These are phyloP conservation scores for Melanerpes aurifrons DNA, from an alignment of 2,113 vertebrate genomes.

Conservation along the genomic window DNA sequence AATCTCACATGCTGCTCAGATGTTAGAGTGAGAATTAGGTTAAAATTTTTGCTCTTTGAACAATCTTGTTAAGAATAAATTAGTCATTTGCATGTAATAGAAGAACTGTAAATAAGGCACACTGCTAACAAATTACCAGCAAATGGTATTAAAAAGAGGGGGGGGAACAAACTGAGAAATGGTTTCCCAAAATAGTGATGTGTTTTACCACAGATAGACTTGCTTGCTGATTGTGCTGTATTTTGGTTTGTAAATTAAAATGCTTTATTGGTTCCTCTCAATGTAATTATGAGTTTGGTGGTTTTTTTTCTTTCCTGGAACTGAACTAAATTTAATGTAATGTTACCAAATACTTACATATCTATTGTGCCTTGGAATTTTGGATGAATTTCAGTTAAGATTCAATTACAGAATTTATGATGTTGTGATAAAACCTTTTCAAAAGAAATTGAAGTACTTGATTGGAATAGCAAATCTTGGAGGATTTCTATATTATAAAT, in stretches of 20 bases:
- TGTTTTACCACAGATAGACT: neutral
- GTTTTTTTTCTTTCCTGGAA: neutral
- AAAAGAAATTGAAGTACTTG: neutral
- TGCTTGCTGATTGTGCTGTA: neutral
- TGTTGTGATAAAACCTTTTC: neutral
- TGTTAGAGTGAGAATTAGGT: neutral
- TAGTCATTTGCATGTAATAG: neutral
- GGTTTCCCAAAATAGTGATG: neutral
- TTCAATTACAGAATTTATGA: neutral
- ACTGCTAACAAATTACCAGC: neutral
- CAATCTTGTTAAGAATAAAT: neutral
- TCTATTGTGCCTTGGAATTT: neutral
- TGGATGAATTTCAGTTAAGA: neutral
- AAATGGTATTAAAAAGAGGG: neutral
- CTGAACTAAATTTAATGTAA: neutral
- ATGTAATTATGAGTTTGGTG: neutral
- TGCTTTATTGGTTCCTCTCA: neutral
- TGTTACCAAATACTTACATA: neutral
- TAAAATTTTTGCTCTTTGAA: neutral
- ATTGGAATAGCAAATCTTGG: neutral
- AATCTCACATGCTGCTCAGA: neutral
- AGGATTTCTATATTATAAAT: neutral
- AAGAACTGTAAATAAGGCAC: neutral
- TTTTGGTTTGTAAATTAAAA: neutral
- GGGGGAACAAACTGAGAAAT: neutral